These are phyloP conservation scores for Synanthedon tipuliformis DNA, from an alignment of 2,888 invertebrate genomes.

Conservation along the genomic window DNA sequence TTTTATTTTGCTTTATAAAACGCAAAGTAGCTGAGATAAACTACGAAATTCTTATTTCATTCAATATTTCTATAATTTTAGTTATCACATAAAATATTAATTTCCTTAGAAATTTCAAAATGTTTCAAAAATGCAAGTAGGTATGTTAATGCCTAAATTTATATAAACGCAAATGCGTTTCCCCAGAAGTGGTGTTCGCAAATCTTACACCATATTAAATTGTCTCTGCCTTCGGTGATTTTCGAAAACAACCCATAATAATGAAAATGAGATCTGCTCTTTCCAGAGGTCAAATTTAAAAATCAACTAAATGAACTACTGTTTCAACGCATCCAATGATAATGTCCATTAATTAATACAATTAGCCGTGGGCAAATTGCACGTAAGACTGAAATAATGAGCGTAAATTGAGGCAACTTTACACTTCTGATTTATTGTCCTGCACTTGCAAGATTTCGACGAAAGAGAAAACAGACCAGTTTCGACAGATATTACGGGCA, in stretches of 20 bases:
- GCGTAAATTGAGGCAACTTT: conserved; percentile 66
- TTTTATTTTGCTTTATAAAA: too few relatives aligned
- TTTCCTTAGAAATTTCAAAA: too few relatives aligned
- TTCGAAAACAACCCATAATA: not conserved
- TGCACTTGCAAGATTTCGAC: conserved; percentile 62
- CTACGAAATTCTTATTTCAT: too few relatives aligned
- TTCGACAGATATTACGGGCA: conserved; percentile 54
- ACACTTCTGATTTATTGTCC: conserved; percentile 69
- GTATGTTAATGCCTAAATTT: too few relatives aligned
- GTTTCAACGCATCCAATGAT: conserved; percentile 50
- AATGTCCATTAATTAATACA: conserved; percentile 68
- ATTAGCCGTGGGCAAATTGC: conserved; percentile 66
- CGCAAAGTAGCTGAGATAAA: too few relatives aligned
- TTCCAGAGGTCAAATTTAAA: conserved; percentile 23
- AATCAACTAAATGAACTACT: conserved; percentile 38
- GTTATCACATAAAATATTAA: too few relatives aligned
- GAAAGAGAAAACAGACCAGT: conserved; percentile 70
- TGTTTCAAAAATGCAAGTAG: too few relatives aligned
- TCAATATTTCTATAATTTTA: too few relatives aligned
- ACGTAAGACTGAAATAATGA: conserved; percentile 65
- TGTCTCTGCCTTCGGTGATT: not conserved
- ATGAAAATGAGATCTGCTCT: not conserved
- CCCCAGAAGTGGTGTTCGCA: too few relatives aligned
- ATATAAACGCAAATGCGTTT: too few relatives aligned
- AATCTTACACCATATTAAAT: too few relatives aligned